Percentiles rank a stretch among this genome's conserved stretches.
phyloP scores from a whole-genome alignment of 2,797 vertebrate genomes.

The Rhinichthys osculus region DNA sequence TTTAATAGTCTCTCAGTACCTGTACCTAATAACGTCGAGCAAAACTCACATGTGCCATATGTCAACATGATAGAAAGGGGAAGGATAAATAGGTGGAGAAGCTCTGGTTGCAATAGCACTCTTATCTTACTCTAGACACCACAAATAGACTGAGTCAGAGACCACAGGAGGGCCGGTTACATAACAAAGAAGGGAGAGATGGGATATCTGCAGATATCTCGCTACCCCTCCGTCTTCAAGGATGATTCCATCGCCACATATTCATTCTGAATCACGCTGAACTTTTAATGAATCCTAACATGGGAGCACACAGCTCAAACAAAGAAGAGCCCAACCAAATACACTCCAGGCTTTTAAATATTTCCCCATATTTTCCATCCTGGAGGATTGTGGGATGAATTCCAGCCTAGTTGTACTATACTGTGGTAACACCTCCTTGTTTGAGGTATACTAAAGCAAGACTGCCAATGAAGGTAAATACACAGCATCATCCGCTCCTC shows the following conservation, averaged over 20 bases:
- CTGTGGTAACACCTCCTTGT: constrained; percentile 50
- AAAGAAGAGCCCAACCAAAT: constrained; percentile 69
- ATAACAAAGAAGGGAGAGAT: constrained; percentile 44
- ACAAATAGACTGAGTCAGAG: constrained; percentile 46
- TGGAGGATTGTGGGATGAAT: constrained; percentile 66
- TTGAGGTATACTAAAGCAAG: constrained; percentile 57
- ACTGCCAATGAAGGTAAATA: constrained; percentile 69
- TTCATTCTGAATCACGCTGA: constrained; percentile 69
- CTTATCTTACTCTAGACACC: constrained; percentile 57
- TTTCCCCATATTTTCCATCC: constrained; percentile 68
- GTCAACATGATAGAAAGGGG: constrained; percentile 35
- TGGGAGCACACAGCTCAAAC: constrained; percentile 68
- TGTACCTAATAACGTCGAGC: constrained; percentile 19
- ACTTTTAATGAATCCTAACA: constrained; percentile 75
- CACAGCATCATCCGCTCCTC: constrained; percentile 63
- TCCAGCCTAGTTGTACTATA: constrained; percentile 18
- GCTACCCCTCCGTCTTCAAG: constrained; percentile 56
- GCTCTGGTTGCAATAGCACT: constrained; percentile 33
- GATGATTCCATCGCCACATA: constrained; percentile 54
- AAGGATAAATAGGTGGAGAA: constrained; percentile 45
- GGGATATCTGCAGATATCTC: constrained; percentile 36
- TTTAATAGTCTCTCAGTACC: constrained; percentile 39
- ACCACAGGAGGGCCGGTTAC: constrained; percentile 54
- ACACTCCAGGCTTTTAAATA: constrained; percentile 67
- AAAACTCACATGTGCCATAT: constrained; percentile 17